Percentiles rank a stretch among this genome's conserved stretches.
Conservation (phyloP, 2,113 vertebrate species). For the Austrofundulus limnaeus region DNA sequence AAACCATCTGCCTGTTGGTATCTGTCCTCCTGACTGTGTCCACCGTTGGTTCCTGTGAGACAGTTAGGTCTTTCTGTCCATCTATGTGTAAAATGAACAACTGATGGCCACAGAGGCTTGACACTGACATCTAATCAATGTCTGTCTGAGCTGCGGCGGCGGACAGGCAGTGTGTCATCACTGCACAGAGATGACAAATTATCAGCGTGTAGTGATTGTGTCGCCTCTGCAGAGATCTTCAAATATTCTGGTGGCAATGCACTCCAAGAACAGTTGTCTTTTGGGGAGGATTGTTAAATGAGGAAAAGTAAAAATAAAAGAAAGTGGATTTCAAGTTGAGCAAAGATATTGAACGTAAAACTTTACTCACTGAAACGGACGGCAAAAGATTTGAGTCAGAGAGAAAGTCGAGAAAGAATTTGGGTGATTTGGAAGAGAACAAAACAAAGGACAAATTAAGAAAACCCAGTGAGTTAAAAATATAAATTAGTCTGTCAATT, state of each 20-base stretch:
- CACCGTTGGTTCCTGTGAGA: conserved; percentile 15
- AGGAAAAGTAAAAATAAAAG: background rate
- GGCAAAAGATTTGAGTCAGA: background rate
- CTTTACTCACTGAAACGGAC: background rate
- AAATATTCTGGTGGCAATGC: background rate
- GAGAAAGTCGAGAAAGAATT: background rate
- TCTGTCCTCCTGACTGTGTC: background rate
- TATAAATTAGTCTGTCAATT: too few relatives aligned
- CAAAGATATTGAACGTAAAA: background rate
- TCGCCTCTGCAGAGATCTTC: conserved; percentile 33
- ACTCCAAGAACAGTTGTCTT: background rate
- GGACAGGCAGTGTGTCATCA: conserved; percentile 46
- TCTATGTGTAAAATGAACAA: conserved; percentile 34
- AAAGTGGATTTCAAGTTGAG: background rate
- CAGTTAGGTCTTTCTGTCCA: conserved; percentile 16
- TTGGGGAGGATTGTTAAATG: background rate
- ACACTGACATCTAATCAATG: conserved; percentile 65
- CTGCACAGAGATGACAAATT: conserved; percentile 52
- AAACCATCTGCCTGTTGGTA: background rate
- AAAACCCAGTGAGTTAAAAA: too few relatives aligned
- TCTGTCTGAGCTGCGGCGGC: conserved; percentile 46
- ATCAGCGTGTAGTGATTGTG: conserved; percentile 37
- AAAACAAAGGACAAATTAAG: background rate
- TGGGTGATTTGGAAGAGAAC: background rate
- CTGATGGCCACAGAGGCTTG: conserved; percentile 30